Percentiles rank a stretch among this genome's conserved stretches.
Conservation (phyloP, 92 coral and sea anemone species). For the Desmophyllum pertusum region DNA sequence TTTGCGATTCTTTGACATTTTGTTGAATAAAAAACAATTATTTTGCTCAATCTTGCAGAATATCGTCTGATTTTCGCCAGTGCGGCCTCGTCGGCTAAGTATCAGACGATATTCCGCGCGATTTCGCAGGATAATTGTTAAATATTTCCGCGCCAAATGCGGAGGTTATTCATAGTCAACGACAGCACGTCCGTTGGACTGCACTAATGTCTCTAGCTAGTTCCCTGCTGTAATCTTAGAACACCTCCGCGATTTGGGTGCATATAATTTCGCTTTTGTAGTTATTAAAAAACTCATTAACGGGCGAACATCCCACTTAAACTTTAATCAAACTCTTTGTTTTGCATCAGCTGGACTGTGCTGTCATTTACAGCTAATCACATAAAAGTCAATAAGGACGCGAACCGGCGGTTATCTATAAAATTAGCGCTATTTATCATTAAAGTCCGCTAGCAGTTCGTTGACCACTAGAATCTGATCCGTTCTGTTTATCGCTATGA, state of each 20-base stretch:
- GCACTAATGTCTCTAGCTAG: no score
- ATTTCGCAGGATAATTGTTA: no score
- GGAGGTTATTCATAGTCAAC: no score
- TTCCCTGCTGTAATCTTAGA: no score
- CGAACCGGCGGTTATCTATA: neutral
- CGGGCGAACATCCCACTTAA: neutral
- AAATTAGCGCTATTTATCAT: neutral
- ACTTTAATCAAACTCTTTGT: neutral
- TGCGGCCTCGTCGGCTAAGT: no score
- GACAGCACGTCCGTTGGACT: no score
- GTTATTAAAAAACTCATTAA: constrained; percentile 6
- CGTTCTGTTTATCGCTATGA: neutral
- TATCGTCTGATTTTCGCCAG: no score
- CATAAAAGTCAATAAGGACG: neutral
- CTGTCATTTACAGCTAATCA: neutral
- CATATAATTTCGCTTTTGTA: neutral
- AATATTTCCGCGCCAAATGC: no score
- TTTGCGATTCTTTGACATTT: no score
- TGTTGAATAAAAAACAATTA: no score
- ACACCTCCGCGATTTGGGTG: neutral
- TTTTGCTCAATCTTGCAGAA: no score
- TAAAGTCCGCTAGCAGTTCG: neutral
- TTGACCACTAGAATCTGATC: constrained; percentile 3
- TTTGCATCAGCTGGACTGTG: neutral
- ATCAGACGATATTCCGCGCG: no score